Percentiles rank a stretch among this genome's conserved stretches.
phyloP scores from a whole-genome alignment of 2,113 vertebrate species.

The Pitta sordida region DNA sequence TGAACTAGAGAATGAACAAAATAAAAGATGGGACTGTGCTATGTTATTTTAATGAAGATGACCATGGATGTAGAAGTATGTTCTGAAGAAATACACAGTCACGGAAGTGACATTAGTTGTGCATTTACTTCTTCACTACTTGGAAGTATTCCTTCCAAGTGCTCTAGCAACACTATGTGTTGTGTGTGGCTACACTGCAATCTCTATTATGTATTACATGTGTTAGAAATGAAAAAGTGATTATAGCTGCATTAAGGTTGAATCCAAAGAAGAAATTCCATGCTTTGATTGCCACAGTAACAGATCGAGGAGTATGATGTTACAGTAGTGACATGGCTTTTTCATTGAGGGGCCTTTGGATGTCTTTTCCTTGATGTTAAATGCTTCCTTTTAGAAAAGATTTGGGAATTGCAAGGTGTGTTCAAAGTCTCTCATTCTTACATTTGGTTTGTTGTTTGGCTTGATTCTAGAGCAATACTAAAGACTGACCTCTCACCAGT shows the following conservation, averaged over 20 bases:
- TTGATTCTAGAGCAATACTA: background rate
- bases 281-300: background rate
- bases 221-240: background rate
- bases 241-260: background rate
- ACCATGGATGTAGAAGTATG: background rate
- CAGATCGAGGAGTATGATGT: background rate
- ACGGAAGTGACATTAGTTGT: background rate
- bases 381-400: background rate
- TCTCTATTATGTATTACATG: background rate
- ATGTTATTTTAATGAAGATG: background rate
- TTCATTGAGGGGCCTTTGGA: background rate
- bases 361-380: background rate
- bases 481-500: background rate
- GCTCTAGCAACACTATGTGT: background rate
- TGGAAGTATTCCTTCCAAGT: background rate
- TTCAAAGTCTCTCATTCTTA: background rate
- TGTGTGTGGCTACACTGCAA: background rate
- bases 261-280: background rate
- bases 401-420: background rate
- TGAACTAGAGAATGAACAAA: background rate
- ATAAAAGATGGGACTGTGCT: accelerated
- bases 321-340: background rate
- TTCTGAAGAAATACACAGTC: background rate
- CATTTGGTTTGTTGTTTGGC: background rate
- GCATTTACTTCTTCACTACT: background rate